Evolutionary conservation across 2,888 invertebrate species (phyloP), one percentile per base, ranked within the genome.

Genomic region (Cybosia mesomella): DNA sequence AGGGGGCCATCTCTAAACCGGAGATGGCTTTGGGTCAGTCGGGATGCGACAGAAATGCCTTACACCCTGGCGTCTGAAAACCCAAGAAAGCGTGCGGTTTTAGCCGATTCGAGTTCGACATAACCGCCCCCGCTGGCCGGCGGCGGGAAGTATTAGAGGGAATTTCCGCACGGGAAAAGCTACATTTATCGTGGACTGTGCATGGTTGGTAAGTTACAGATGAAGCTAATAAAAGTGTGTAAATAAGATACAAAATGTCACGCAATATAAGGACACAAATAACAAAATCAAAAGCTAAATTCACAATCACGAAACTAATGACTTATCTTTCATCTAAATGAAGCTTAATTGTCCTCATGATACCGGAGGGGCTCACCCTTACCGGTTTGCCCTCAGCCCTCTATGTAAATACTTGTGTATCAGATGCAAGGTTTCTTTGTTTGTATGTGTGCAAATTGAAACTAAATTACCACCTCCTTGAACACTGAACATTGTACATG

Each of bases 381-480:
- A 10, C 32, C 49, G 54, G 54, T 72, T 68, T 67, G 70, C 71
- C 72, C 73, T 67, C 60, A 71, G 15, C 77, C 75, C 78, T 79
- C 75, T 71, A 85, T 86, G 83, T 83, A 85, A 85, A 87, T 85
- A 81, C 80, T 79, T 70, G 71, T 59, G 65, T 67, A 71, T 71
- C 67, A 49, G 71, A 67, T 65, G 58, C 54, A 34, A 65, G 15
- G 58, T 67, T 71, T 71, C 65, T 67, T 67, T 70, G 55, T 70
- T 70, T 70, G 64, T 88, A 89, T 87, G 85, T 89, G 88, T 89
- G 89, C 88, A 89, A 91, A 92, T 90, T 90, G 89, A 90, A 90
- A 89, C 86, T 89, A 91, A 92, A 92, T 92, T 90, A 86, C 86
- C 73, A 72, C 75, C 83, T 79, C 84, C 86, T 83, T 84, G 82